Conservation (phyloP, 2,888 invertebrate genomes). For the Azorinus chamasolen region DNA sequence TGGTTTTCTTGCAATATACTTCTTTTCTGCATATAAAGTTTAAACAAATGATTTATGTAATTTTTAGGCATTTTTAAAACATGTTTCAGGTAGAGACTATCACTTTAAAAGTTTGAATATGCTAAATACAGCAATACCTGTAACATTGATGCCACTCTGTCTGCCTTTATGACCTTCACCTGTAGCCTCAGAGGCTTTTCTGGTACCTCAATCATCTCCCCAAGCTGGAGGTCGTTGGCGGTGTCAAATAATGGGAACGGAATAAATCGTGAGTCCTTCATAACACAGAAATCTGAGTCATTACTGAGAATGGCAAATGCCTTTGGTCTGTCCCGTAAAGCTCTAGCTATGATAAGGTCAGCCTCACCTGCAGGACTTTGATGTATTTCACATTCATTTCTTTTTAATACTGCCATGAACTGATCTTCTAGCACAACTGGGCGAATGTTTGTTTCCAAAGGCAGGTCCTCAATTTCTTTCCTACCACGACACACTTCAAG, state of each 20-base stretch:
- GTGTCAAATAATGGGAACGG: constrained; percentile 81
- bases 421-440: constrained; percentile 83
- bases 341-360: constrained; percentile 78
- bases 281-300: constrained; percentile 84
- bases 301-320: constrained; percentile 83
- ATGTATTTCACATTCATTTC: constrained; percentile 79
- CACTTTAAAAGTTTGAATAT: no score
- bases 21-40: no score
- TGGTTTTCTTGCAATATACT: no score
- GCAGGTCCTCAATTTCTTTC: constrained; percentile 63
- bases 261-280: constrained; percentile 78
- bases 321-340: constrained; percentile 72
- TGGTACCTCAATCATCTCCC: constrained; percentile 67
- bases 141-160: constrained; percentile 72
- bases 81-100: no score
- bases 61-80: no score
- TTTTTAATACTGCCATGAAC: constrained; percentile 70
- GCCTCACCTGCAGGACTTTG: constrained; percentile 80
- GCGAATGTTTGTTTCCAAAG: constrained; percentile 68
- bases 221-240: constrained; percentile 78
- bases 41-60: no score
- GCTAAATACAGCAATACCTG: no score
- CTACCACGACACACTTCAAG: constrained; percentile 73
- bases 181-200: constrained; percentile 74
- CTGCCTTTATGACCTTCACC: constrained; percentile 75